phyloP scores from a whole-genome alignment of 1,140 invertebrate species.

The Rhyzopertha dominica region DNA sequence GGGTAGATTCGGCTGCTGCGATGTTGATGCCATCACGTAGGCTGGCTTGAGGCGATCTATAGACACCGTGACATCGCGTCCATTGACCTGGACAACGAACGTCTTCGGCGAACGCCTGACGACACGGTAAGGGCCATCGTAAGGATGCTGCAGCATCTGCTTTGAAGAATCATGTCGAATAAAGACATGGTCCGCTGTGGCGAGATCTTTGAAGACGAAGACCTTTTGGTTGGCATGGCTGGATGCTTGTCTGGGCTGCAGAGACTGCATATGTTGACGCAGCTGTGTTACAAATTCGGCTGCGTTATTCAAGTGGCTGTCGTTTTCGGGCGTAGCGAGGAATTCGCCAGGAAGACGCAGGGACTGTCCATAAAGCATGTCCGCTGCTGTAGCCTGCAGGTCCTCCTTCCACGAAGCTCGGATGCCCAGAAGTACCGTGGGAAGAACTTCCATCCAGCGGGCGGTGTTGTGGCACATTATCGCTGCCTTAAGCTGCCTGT shows the following conservation, averaged over 20 bases:
- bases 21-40: no score
- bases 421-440: conserved; percentile 44
- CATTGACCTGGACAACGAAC: no score
- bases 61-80: no score
- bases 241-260: conserved; percentile 17
- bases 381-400: conserved; percentile 34
- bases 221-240: conserved; percentile 16
- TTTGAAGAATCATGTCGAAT: conserved; percentile 18
- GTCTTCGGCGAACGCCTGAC: no score
- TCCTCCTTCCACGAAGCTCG: conserved; percentile 39
- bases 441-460: conserved; percentile 40
- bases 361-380: conserved; percentile 35
- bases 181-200: conserved; percentile 21
- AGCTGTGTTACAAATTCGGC: conserved; percentile 19
- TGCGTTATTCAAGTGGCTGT: no score
- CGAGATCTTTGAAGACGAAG: conserved; percentile 25
- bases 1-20: no score
- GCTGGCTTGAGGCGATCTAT: no score
- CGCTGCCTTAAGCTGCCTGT: conserved; percentile 41
- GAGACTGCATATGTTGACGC: conserved; percentile 12
- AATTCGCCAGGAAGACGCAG: conserved; percentile 42
- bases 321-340: no score
- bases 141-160: conserved; percentile 15
- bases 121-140: conserved; percentile 19
- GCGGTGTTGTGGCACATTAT: conserved; percentile 31